Evolutionary conservation across 2,888 invertebrate species (phyloP), one percentile per base, ranked within the genome.

Genomic region (Trichopria drosophilae): DNA sequence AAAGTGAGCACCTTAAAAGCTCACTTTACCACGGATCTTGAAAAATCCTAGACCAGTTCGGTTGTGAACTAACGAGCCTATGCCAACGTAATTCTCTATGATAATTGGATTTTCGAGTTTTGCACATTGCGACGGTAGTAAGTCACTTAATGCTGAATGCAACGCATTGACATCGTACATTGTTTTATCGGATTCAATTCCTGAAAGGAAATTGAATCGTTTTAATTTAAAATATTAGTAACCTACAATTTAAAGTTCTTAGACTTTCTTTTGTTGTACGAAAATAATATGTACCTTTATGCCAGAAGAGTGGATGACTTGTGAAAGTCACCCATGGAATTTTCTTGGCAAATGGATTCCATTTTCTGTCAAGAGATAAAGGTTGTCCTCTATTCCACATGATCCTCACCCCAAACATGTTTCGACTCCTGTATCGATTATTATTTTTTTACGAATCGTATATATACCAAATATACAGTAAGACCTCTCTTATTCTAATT

Each of bases 41-140:
- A 90, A 91, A 78, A 90, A 93, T 2, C 93, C 93, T 71, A 93
- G 79, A 58, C 84, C 82, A 61, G 88, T 87, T 65, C 89, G 86
- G 76, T 93, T 93, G 70, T 90, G 88, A 5, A 93, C 81, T 32
- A 91, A 74, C 3, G 91, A 89, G 7, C 87, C 83, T 29, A 92
- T 75, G 4, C 90, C 89, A 10, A 89, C 80, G 68, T 92, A 93
- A 71, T 87, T 89, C 68, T 90, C 86, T 59, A 92, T 83, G 9
- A 88, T 76, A 46, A 93, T 88, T 3, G 86, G 81, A 7, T 82
- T 82, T 65, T 85, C 84, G 62, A 83, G 79, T 43, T 86, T 79
- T 60, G 79, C 80, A 66, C 82, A 82, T 2, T 78, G 66, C 0
- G 80, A 77, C 1, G 66, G 49, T 43, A 72, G 61, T 15, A 71